Percentiles rank a stretch among this genome's conserved stretches.
Evolutionary conservation across 2,113 vertebrate genomes (phyloP).

Genomic region (Emberiza fucata): DNA sequence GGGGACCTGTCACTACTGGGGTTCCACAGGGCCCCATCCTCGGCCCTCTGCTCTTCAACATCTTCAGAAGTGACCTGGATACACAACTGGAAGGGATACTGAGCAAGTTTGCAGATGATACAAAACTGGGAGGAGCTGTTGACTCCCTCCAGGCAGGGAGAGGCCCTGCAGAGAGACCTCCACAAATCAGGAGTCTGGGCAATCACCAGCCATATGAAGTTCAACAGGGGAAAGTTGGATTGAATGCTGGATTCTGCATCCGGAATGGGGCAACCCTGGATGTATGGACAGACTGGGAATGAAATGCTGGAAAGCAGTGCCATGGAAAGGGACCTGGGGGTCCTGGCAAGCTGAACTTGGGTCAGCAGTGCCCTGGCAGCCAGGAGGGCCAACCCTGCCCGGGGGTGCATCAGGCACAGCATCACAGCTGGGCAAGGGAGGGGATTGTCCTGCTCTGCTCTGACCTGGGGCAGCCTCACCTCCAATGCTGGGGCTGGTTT

Average conservation of each 20-base stretch:
- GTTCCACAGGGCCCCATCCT: not conserved
- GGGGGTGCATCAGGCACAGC: not conserved
- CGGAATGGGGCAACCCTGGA: no score
- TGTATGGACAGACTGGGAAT: not conserved
- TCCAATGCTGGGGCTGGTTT: fast-evolving
- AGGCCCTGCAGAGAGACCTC: not conserved
- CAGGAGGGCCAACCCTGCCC: not conserved
- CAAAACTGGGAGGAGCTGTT: not conserved
- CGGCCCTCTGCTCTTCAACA: not conserved
- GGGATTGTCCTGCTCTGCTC: not conserved
- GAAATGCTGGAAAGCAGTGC: not conserved
- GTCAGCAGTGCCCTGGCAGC: not conserved
- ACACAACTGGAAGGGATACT: not conserved
- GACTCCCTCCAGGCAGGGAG: not conserved
- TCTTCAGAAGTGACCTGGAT: not conserved
- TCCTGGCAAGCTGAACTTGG: not conserved
- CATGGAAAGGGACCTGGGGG: not conserved
- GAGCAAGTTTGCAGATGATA: not conserved
- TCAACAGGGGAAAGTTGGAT: not conserved
- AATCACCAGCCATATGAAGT: not conserved
- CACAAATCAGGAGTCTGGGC: not conserved
- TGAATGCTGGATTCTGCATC: not conserved
- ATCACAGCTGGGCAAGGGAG: fast-evolving
- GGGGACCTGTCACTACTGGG: not conserved
- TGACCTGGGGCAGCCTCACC: not conserved